Evolutionary conservation across 2,113 vertebrate genomes (phyloP), one percentile per base, ranked within the genome.

Genomic region (Aegithalos caudatus): DNA sequence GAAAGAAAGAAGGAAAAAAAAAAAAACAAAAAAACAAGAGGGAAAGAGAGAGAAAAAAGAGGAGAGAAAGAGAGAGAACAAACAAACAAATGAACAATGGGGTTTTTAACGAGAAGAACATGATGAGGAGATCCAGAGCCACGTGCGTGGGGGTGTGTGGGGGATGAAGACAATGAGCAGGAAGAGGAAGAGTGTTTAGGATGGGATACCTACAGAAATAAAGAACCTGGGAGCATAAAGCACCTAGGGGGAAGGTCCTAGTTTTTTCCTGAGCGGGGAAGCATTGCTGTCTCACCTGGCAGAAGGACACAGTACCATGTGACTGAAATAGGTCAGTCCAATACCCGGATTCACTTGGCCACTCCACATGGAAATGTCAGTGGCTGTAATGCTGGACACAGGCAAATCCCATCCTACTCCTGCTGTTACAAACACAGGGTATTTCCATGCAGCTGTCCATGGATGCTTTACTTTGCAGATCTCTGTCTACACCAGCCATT

Each of bases 41-140:
- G 51, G 83, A 95, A 85, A 92, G 95, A 98, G 96, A 96, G 85
- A 97, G 94, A 98, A 92, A 98, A 42, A 96, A 98, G 94, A 97
- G 89, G 92, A 98, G 95, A 98, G 94, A 98, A 89, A 98, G 93
- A 97, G 94, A 98, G 97, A 98, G 97, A 99, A 98, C 98, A 98
- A 98, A 98, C 97, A 98, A 97, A 98, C 98, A 93, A 97, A 98
- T 99, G 98, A 99, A 98, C 98, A 96, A 95, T 97, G 97, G 97
- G 98, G 95, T 95, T 97, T 97, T 98, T 97, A 97, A 98, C 96
- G 92, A 97, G 97, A 98, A 81, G 97, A 97, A 94, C 67, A 92
- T 80, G 97, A 92, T 95, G 97, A 97, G 95, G 95, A 96, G 90
- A 97, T 97, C 97, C 96, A 97, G 97, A 98, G 97, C 96, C 97